Evolutionary conservation across 1,140 invertebrate species (phyloP).

Genomic region (Campoletis sonorensis): DNA sequence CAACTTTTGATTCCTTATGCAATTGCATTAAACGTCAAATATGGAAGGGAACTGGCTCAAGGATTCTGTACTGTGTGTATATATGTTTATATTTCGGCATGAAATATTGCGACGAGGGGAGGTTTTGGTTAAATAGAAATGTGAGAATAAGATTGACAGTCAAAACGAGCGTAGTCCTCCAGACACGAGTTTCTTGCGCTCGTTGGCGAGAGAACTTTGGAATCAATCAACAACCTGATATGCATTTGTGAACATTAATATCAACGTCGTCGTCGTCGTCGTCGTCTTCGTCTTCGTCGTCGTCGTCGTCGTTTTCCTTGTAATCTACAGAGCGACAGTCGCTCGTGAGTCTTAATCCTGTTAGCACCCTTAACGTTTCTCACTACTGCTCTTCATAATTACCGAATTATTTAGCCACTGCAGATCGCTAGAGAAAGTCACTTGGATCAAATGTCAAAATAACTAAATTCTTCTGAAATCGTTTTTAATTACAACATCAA

Average conservation of each 20-base stretch:
- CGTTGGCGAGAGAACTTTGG: constrained; percentile 60
- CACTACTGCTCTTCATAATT: background rate
- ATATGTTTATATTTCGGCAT: background rate
- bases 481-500: background rate
- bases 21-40: constrained; percentile 3
- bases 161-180: constrained; percentile 38
- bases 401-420: background rate
- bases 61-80: background rate
- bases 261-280: constrained; percentile 58
- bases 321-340: constrained; percentile 53
- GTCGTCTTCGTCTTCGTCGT: constrained; percentile 57
- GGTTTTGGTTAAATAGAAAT: background rate
- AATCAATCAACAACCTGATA: constrained; percentile 67
- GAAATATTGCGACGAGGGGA: constrained; percentile 22
- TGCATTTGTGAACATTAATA: constrained; percentile 69
- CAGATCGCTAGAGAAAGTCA: background rate
- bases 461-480: constrained; percentile 9
- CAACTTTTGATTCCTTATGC: too few relatives aligned
- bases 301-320: background rate
- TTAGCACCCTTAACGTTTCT: constrained; percentile 51
- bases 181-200: constrained; percentile 61
- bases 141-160: constrained; percentile 32
- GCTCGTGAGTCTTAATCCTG: constrained; percentile 65
- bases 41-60: background rate
- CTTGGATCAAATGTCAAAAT: background rate